Evolutionary conservation across 2,797 vertebrate species (phyloP).

Genomic region (Enteromius afrohamiltoni): DNA sequence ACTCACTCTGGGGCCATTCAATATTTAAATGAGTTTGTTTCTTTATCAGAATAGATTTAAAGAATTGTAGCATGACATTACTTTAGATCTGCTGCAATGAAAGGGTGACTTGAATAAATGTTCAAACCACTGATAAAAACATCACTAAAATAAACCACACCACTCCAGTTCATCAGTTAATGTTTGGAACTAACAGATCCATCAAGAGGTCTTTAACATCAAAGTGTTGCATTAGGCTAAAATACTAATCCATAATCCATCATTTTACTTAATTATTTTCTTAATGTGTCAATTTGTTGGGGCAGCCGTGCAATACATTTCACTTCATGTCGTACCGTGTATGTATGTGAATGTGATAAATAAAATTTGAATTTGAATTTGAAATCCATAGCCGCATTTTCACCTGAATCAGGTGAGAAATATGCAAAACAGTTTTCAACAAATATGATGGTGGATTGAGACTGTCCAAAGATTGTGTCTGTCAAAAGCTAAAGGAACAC

Average conservation of each 20-base stretch:
- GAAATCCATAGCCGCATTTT: too few relatives aligned
- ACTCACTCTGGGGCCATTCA: not conserved
- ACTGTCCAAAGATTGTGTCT: not conserved
- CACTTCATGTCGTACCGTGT: too few relatives aligned
- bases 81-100: not conserved
- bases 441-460: not conserved
- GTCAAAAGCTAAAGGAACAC: not conserved
- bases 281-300: too few relatives aligned
- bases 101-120: not conserved
- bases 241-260: not conserved
- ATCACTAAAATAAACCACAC: too few relatives aligned
- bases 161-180: not conserved
- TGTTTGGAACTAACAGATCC: not conserved
- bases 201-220: not conserved
- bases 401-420: too few relatives aligned
- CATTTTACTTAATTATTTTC: too few relatives aligned
- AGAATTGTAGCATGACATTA: not conserved
- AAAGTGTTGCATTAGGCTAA: not conserved
- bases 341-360: too few relatives aligned
- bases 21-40: not conserved
- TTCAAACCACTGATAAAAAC: not conserved
- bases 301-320: too few relatives aligned
- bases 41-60: not conserved
- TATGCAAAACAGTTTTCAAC: not conserved
- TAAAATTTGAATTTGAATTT: too few relatives aligned